phyloP scores from a whole-genome alignment of 2,888 invertebrate species.

The Lepidocyrtoides sp. region DNA sequence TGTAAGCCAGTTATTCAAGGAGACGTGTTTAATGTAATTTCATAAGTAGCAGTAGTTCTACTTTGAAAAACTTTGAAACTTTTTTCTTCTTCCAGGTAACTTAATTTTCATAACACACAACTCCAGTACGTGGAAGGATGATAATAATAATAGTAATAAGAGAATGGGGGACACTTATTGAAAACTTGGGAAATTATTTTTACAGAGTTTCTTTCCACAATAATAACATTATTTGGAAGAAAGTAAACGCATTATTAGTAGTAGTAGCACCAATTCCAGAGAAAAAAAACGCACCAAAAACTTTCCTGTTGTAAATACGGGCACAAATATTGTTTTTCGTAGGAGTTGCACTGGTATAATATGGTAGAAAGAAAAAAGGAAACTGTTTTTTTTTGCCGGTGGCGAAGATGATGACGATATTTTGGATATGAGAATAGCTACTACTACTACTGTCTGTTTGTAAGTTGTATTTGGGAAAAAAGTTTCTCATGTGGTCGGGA shows the following conservation, averaged over 20 bases:
- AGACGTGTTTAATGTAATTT: not conserved
- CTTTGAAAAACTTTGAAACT: not conserved
- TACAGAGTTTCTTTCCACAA: not conserved
- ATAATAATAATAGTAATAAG: no score
- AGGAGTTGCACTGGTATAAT: not conserved
- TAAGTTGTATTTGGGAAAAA: constrained; percentile 7
- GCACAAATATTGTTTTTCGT: not conserved
- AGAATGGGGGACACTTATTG: not conserved
- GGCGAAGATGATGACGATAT: not conserved
- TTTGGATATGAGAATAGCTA: no score
- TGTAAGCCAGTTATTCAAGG: not conserved
- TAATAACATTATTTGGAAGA: not conserved
- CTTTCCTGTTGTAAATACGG: not conserved
- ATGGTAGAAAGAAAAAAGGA: not conserved
- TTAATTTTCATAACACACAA: not conserved
- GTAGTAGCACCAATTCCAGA: constrained; percentile 22
- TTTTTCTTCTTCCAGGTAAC: constrained; percentile 15
- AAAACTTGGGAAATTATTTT: constrained; percentile 47
- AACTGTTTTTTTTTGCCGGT: constrained; percentile 39
- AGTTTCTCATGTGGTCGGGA: constrained; percentile 52
- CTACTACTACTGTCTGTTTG: not conserved
- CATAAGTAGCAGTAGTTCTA: no score
- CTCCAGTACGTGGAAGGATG: not conserved
- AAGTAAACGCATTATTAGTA: not conserved
- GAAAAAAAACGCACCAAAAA: not conserved